Percentiles rank a stretch among this genome's conserved stretches.
Conservation (phyloP, 2,797 vertebrate species). For the Gadopsis marmoratus region DNA sequence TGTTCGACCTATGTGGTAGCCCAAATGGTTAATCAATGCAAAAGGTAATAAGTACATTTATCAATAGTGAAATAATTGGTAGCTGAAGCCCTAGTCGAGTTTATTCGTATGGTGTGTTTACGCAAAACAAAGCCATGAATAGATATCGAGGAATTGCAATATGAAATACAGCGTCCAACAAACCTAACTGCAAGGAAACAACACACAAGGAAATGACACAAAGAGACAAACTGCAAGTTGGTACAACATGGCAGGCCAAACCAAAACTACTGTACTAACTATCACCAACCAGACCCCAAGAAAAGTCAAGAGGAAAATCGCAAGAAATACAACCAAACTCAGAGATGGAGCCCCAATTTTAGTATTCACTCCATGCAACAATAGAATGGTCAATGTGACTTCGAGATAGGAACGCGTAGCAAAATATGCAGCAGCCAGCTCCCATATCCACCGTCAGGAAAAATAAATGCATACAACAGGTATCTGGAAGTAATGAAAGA, state of each 20-base stretch:
- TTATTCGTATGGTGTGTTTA: not conserved
- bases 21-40: not conserved
- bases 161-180: not conserved
- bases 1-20: not conserved
- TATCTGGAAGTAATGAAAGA: conserved; percentile 9
- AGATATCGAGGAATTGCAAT: not conserved
- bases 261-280: not conserved
- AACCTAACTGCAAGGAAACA: not conserved
- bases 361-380: not conserved
- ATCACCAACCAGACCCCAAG: not conserved
- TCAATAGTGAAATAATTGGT: not conserved
- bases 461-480: conserved; percentile 4
- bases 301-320: not conserved
- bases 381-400: not conserved
- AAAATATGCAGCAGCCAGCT: not conserved
- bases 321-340: not conserved
- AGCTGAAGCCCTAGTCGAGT: not conserved
- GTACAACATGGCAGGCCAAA: not conserved
- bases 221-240: not conserved
- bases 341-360: not conserved
- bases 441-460: not conserved
- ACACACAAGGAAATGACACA: not conserved
- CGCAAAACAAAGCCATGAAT: not conserved
- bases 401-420: not conserved
- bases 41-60: not conserved